These are phyloP conservation scores for Halichoerus grypus DNA, from an alignment of 2,113 vertebrate genomes.

Conservation along the genomic window DNA sequence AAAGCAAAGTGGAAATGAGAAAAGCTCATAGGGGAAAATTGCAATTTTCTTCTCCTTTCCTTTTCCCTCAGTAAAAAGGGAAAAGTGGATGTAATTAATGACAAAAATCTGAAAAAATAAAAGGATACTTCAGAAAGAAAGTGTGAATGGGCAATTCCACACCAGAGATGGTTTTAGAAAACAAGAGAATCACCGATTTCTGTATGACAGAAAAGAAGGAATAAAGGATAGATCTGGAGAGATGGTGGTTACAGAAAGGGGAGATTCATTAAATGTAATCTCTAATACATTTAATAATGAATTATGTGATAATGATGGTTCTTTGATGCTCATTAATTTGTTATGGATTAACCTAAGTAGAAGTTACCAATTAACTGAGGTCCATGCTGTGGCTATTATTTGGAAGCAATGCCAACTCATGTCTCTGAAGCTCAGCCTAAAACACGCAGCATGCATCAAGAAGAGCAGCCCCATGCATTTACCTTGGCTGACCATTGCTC, in stretches of 20 bases:
- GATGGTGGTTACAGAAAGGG: neutral
- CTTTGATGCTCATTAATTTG: neutral
- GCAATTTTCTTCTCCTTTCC: neutral
- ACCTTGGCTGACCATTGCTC: neutral
- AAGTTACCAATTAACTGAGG: slow-evolving; percentile 47
- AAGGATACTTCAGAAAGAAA: neutral
- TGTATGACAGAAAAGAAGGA: neutral
- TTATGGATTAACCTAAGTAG: slow-evolving; percentile 49
- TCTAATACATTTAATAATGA: slow-evolving; percentile 20
- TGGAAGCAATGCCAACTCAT: neutral
- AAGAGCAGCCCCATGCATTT: neutral
- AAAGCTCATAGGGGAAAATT: neutral
- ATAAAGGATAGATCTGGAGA: neutral
- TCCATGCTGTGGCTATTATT: neutral
- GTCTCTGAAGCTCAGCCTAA: neutral
- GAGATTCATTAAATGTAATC: neutral
- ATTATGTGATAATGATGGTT: neutral
- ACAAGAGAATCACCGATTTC: neutral
- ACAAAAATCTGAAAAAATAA: neutral
- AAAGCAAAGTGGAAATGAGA: neutral
- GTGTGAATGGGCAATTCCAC: neutral
- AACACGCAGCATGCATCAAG: rapidly evolving
- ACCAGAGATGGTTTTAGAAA: neutral
- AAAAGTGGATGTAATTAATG: neutral
- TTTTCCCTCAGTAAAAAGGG: neutral